Conservation (phyloP, 2,888 invertebrate species). For the Diachrysia chrysitis region DNA sequence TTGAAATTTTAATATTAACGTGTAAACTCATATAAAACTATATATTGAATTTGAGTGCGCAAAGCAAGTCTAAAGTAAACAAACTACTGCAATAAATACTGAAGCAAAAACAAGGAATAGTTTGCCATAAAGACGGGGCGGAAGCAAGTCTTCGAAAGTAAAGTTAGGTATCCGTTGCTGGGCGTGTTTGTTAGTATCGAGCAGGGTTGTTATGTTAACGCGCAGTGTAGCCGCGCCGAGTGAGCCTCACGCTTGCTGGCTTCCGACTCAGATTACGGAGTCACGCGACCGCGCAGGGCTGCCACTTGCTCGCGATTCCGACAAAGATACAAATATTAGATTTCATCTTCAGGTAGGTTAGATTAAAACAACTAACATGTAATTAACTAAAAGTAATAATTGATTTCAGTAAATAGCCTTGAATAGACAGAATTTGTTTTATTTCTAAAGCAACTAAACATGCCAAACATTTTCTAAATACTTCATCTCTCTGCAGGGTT, state of each 20-base stretch:
- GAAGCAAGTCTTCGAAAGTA: constrained; percentile 32
- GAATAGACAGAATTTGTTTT: too few species aligned
- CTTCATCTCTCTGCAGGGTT: too few species aligned
- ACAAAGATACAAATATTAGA: too few species aligned
- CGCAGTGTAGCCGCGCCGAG: constrained; percentile 21
- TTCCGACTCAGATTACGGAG: constrained; percentile 26
- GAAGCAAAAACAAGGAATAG: constrained; percentile 41
- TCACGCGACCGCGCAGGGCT: constrained; percentile 36
- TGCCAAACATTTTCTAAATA: too few species aligned
- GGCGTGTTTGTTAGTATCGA: constrained; percentile 15
- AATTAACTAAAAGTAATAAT: too few species aligned
- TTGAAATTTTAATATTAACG: not conserved
- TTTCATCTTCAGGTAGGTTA: too few species aligned
- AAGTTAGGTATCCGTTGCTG: constrained; percentile 34
- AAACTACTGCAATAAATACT: constrained; percentile 42
- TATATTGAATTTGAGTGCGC: not conserved
- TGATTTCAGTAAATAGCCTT: too few species aligned
- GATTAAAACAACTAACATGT: not conserved
- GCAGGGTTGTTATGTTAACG: constrained; percentile 10
- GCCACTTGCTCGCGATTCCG: not conserved
- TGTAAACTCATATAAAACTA: not conserved
- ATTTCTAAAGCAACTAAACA: too few species aligned
- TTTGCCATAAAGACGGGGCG: constrained; percentile 34
- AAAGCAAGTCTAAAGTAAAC: constrained; percentile 29
- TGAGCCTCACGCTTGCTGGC: constrained; percentile 3